These are phyloP conservation scores for Ataeniobius toweri DNA, from an alignment of 2,797 vertebrate species.

Conservation along the genomic window DNA sequence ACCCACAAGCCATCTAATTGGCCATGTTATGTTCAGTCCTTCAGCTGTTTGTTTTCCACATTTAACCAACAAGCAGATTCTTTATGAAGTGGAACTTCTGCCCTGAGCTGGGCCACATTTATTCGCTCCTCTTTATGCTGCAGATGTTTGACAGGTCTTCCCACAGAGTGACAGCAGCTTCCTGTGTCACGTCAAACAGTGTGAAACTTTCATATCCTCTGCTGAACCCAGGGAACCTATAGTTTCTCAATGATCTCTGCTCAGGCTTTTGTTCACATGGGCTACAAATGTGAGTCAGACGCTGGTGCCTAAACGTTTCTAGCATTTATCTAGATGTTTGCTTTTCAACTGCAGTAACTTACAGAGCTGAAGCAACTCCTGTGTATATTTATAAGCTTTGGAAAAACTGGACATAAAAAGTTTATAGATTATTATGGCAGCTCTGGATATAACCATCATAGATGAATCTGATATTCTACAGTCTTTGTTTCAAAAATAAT, in stretches of 20 bases:
- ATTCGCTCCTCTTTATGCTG: no score
- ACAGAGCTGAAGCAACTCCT: no score
- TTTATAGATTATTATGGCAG: no score
- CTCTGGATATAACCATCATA: no score
- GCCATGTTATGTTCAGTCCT: neutral
- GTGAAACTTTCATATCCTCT: neutral
- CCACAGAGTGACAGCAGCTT: constrained; percentile 41
- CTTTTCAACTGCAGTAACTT: no score
- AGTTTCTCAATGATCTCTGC: neutral
- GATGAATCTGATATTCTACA: no score
- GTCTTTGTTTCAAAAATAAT: no score
- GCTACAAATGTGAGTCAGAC: neutral
- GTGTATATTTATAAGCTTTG: no score
- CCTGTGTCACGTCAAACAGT: constrained; percentile 40
- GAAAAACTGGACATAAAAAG: no score
- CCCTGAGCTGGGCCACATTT: neutral
- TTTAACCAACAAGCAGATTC: constrained; percentile 1
- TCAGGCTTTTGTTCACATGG: neutral
- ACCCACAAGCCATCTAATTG: constrained; percentile 16
- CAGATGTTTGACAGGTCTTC: constrained; percentile 1
- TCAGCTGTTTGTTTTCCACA: neutral
- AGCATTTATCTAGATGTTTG: no score
- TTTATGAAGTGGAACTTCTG: neutral
- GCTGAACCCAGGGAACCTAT: neutral
- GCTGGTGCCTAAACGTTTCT: no score